Evolutionary conservation across 2,797 vertebrate species (phyloP), one percentile per base, ranked within the genome.

Genomic region (Acanthis flammea): DNA sequence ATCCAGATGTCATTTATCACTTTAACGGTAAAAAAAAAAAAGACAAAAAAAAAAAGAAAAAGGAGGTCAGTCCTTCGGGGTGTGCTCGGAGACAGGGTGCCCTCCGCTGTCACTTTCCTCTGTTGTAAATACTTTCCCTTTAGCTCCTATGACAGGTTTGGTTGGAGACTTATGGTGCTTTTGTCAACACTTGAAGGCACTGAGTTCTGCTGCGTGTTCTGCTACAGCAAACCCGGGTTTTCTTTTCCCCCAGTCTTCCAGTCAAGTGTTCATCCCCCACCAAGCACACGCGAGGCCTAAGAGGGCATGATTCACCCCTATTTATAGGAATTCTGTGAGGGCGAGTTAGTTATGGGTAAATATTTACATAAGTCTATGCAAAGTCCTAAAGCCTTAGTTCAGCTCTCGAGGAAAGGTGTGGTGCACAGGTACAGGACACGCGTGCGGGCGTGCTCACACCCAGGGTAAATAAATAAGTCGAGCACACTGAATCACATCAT

Each of bases 121-220:
- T 78, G 63, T 25, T 68, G 41, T 63, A 81, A 95, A 76, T 70
- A 90, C 76, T 93, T 97, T 95, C 58, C 39, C 50, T 92, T 86
- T 88, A 50, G 71, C 60, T 72, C 37, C 33, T 89, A 2, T 37
- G 92, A 73, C 79, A 53, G 93, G 80, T 94, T 96, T 94, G 78
- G 61, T 41, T 93, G 92, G 90, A 92, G 86, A 53, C 90, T 95
- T 84, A 57, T 2, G 10, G 63, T 62, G 72, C 92, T 96, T 97
- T 97, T 97, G 95, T 97, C 97, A 97, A 96, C 94, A 97, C 92
- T 92, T 90, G 58, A 86, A 96, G 81, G 92, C 88, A 81, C 81
- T 48, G 87, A 94, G 82, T 63, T 88, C 93, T 86, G 67, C 65
- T 78, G 81, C 70, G 47, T 86, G 71, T 68, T 90, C 78, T 86